Conservation (phyloP, 2,797 vertebrate genomes). For the Apodemus agrarius region DNA sequence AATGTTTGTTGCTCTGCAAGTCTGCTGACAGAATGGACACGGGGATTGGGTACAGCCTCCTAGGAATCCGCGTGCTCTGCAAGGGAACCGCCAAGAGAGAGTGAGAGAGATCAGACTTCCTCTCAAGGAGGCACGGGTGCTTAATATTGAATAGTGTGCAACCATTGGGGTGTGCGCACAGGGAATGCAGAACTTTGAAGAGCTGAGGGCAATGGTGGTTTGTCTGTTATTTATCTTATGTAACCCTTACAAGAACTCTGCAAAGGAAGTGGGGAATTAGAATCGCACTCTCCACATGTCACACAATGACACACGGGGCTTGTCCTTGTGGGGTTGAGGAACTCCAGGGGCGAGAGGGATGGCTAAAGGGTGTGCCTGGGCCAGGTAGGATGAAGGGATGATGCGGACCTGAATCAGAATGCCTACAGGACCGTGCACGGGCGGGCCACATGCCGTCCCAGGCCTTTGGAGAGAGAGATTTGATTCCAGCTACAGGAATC, state of each 20-base stretch:
- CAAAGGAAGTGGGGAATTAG: neutral
- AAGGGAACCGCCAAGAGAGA: neutral
- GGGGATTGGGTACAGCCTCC: neutral
- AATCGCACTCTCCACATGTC: neutral
- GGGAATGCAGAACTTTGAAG: neutral
- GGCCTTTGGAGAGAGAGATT: neutral
- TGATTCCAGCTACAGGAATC: neutral
- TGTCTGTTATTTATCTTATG: neutral
- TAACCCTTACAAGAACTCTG: neutral
- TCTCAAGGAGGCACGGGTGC: neutral
- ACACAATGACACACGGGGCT: neutral
- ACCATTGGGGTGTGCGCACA: neutral
- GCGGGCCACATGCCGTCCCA: accelerated
- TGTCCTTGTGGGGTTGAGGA: neutral
- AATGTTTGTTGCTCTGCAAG: neutral
- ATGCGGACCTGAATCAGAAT: neutral
- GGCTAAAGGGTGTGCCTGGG: accelerated
- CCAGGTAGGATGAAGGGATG: neutral
- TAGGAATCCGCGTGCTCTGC: neutral
- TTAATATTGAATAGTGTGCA: neutral
- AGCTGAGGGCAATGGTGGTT: neutral
- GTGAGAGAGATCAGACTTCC: neutral
- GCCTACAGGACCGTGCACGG: accelerated
- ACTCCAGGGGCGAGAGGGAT: neutral
- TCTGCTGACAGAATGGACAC: neutral